Conservation (phyloP, 2,113 vertebrate genomes). For the Phaethornis superciliosus region DNA sequence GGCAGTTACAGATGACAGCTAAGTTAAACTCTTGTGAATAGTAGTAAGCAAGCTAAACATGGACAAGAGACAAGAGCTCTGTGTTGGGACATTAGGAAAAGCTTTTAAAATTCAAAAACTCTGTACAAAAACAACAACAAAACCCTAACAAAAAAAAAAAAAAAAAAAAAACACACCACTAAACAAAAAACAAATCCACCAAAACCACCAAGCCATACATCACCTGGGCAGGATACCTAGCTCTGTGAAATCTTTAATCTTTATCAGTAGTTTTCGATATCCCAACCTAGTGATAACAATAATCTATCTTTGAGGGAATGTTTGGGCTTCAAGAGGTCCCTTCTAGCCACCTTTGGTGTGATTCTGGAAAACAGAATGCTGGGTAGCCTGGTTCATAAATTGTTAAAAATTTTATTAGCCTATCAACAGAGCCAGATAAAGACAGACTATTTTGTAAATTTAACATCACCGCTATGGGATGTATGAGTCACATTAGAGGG, state of each 20-base stretch:
- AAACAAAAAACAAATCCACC: no score
- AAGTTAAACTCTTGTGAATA: background rate
- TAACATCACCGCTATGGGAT: background rate
- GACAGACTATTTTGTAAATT: background rate
- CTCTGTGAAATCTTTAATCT: no score
- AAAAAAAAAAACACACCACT: no score
- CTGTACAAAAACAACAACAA: no score
- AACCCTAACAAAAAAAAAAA: background rate
- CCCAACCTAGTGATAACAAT: fast-evolving
- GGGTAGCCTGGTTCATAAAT: background rate
- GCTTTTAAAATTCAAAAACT: background rate
- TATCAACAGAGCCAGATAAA: background rate
- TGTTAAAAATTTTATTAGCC: background rate
- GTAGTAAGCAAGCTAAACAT: background rate
- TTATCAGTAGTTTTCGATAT: background rate
- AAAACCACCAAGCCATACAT: background rate
- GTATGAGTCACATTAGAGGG: background rate
- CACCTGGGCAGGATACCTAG: background rate
- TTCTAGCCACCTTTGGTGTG: background rate
- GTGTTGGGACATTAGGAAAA: background rate
- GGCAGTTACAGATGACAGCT: background rate
- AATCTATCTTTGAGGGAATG: background rate
- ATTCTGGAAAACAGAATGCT: background rate
- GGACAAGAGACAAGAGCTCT: background rate
- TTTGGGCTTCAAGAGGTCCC: background rate